These are phyloP conservation scores for Zoanthus sociatus DNA, from an alignment of 92 coral and sea anemone genomes.

Conservation along the genomic window DNA sequence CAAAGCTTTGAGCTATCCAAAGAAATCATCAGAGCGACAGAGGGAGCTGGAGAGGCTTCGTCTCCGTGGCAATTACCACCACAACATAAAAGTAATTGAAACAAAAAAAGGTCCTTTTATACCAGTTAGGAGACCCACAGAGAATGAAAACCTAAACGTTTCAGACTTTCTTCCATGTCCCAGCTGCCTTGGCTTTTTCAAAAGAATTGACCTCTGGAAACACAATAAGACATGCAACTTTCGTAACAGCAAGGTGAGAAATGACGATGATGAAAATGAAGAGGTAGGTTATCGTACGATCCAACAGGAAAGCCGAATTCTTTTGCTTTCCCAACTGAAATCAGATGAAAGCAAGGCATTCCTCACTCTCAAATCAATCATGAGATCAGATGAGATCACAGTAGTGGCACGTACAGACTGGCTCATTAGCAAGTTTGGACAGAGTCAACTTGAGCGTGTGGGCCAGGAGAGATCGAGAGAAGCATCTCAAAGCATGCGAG, in stretches of 20 bases:
- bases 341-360: neutral
- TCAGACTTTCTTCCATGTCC: slow-evolving; percentile 41
- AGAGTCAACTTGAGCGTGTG: neutral
- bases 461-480: neutral
- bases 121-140: slow-evolving; percentile 25
- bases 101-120: slow-evolving; percentile 21
- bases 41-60: slow-evolving; percentile 10
- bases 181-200: slow-evolving; percentile 31
- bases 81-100: slow-evolving; percentile 27
- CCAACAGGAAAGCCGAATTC: slow-evolving; percentile 23
- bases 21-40: neutral
- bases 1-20: slow-evolving; percentile 10
- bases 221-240: neutral
- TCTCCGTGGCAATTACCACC: slow-evolving; percentile 31
- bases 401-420: neutral
- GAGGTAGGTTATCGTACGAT: neutral
- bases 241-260: neutral
- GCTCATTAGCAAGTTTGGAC: slow-evolving; percentile 1
- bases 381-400: slow-evolving; percentile 3
- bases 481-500: slow-evolving; percentile 27
- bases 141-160: neutral
- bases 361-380: neutral
- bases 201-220: slow-evolving; percentile 22
- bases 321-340: neutral
- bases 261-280: neutral